Base-by-base conservation (phyloP, 2,888 invertebrate species). In the Elmis aenea region DNA sequence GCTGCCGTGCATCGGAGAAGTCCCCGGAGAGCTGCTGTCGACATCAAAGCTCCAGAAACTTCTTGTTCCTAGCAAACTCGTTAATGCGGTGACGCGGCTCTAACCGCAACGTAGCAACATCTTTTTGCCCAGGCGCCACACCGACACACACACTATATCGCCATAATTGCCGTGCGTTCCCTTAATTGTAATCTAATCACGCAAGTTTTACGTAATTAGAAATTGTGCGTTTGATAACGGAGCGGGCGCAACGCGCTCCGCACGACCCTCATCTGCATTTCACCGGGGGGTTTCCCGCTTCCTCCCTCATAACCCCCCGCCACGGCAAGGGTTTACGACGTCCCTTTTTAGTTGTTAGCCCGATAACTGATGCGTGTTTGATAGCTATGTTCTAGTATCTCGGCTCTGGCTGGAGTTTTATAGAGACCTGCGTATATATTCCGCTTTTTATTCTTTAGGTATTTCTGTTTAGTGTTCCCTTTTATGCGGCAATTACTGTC, bases 141-240 rank as follows among this genome's bases (percentile, higher is more conserved):
- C n/a, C n/a, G n/a, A n/a, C n/a, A n/a, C n/a, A n/a, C 42, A 41
- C 47, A 49, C 45, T 43, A 51, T 48, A 54, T 52, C 47, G 47
- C 40, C 51, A 50, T 54, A 52, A 54, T 50, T 50, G 48, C 49
- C 40, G 42, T 51, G 51, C 54, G 51, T 56, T 48, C 46, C 46
- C 52, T 33, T 38, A 29, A 33, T 25, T 22, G 23, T 38, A 38
- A 38, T 32, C 33, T 33, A 38, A 38, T 38, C 33, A 16, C 20
- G 18, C 11, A 29, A 23, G 33, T 29, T 38, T 33, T 33, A 33
- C 29, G 24, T 33, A 38, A 38, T 38, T 38, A 38, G 38, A 29
- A 28, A 25, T 29, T 20, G 29, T 26, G 31, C 37, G 20, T 29
- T 9, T 22, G 15, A 18, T 25, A 21, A 31, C 29, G 27, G 14